Base-by-base conservation (phyloP, 2,888 invertebrate genomes). In the Ochlodes sylvanus region DNA sequence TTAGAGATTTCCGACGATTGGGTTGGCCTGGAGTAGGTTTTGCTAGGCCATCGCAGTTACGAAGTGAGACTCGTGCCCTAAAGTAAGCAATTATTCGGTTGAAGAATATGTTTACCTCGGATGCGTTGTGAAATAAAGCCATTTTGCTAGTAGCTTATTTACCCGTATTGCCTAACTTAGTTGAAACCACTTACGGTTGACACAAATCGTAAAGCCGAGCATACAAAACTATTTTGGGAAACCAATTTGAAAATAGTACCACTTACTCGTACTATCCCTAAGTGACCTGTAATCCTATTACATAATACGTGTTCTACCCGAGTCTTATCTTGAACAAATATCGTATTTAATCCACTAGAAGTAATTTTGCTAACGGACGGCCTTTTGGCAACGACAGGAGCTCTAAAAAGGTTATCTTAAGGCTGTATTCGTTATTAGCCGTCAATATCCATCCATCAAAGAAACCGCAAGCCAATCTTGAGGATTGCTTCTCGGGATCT, bases 391-490 rank as follows among this genome's bases (percentile, higher is more conserved):
- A 68, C 64, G 64, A 50, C 64, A 50, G 12, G 34, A 34, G 50
- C 17, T 34, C 50, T 38, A 14, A 38, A 63, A 63, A 38, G 52
- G 62, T 47, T 15, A 12, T 47, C 47, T 17, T 9, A 47, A 47
- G 17, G 10, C 12, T 38, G 38, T 9, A 38, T 19, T 19, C 19
- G 54, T 55, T 57, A 62, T 19, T 50, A 67, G 41, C 44, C 57
- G 54, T 52, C 57, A 65, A 15, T 60, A 57, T 58, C 66, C 38
- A 60, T 62, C 60, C 57, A 44, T 55, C 66, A 66, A 58, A 60
- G 41, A 58, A 21, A 9, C 50, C 58, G n/a, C 9, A 41, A 50
- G 21, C n/a, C 54, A 41, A 66, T 50, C 19, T 50, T 50, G 19
- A 50, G 19, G 52, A 54, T 60, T 60, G 15, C 65, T 66, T 58